phyloP scores from a whole-genome alignment of 2,113 vertebrate species.

The Protomyctophum bolini region DNA sequence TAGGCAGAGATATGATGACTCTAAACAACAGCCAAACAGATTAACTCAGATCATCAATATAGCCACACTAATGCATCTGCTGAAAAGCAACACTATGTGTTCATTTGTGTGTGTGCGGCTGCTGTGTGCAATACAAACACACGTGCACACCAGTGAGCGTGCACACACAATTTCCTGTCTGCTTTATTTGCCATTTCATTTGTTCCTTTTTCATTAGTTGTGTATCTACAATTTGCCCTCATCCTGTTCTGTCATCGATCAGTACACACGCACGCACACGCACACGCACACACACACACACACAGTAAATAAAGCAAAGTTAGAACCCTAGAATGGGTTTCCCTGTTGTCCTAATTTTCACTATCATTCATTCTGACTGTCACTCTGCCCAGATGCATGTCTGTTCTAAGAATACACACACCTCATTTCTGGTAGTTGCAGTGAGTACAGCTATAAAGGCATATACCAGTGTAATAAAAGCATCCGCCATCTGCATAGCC shows the following conservation, averaged over 20 bases:
- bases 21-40: conserved; percentile 30
- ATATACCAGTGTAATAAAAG: conserved; percentile 63
- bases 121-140: too few species aligned
- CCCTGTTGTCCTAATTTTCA: conserved; percentile 35
- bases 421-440: conserved; percentile 43
- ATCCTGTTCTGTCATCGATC: conserved; percentile 23
- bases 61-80: conserved; percentile 17
- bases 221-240: conserved; percentile 34
- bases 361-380: conserved; percentile 11
- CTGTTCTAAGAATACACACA: conserved; percentile 32
- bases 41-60: conserved; percentile 34
- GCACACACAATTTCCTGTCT: conserved; percentile 1
- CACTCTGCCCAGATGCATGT: too few species aligned
- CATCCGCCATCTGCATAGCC: conserved; percentile 50
- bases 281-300: background rate
- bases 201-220: conserved; percentile 34
- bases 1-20: conserved; percentile 9
- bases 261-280: conserved; percentile 12
- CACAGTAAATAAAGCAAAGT: conserved; percentile 37
- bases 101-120: background rate
- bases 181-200: background rate
- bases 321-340: conserved; percentile 13
- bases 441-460: conserved; percentile 60
- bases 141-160: too few species aligned
- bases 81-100: conserved; percentile 16